phyloP scores from a whole-genome alignment of 2,113 vertebrate species.

The Microtus oregoni region DNA sequence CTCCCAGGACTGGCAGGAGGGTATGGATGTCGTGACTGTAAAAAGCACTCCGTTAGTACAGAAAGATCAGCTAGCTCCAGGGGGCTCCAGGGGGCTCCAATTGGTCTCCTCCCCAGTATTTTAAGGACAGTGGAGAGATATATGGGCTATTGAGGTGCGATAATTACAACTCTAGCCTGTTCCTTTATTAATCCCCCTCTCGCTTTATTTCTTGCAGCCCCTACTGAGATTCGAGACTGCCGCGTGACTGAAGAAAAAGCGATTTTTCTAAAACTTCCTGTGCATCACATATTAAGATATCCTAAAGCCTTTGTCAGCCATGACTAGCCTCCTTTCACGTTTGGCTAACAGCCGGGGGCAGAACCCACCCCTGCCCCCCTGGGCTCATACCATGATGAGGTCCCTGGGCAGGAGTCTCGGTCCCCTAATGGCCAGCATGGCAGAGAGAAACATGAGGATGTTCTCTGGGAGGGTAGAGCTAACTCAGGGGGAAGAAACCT shows the following conservation, averaged over 20 bases:
- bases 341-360: slow-evolving; percentile 33
- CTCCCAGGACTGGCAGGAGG: not conserved
- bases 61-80: not conserved
- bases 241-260: not conserved
- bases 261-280: not conserved
- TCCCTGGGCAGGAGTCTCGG: slow-evolving; percentile 72
- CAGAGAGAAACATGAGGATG: slow-evolving; percentile 74
- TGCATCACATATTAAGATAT: not conserved
- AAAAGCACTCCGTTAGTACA: not conserved
- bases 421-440: slow-evolving; percentile 72
- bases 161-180: not conserved
- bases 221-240: not conserved
- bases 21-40: not conserved
- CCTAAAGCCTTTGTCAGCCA: not conserved
- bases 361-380: slow-evolving; percentile 66
- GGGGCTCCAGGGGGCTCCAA: slow-evolving; percentile 6
- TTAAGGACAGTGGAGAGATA: slow-evolving; percentile 42
- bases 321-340: slow-evolving; percentile 73
- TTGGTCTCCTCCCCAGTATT: not conserved
- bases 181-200: not conserved
- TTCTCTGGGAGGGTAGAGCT: slow-evolving; percentile 74
- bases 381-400: slow-evolving; percentile 74
- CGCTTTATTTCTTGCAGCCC: slow-evolving; percentile 25
- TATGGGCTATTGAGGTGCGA: not conserved
- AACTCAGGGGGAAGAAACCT: slow-evolving; percentile 74